phyloP scores from a whole-genome alignment of 2,113 vertebrate genomes.

The Perca flavescens region DNA sequence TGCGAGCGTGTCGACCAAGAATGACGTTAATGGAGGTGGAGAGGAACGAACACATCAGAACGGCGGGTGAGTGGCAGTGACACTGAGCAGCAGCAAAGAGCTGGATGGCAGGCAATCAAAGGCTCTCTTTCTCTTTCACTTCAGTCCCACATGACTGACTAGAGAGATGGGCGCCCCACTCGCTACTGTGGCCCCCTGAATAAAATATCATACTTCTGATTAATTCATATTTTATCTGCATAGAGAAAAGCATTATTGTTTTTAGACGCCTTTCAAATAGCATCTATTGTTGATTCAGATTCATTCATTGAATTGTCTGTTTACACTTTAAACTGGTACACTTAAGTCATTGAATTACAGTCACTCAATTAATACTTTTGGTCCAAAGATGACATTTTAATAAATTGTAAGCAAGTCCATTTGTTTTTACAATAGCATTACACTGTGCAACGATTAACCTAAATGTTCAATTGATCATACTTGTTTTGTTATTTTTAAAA shows the following conservation, averaged over 20 bases:
- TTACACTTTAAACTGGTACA: constrained; percentile 1
- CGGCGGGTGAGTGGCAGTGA: constrained; percentile 80
- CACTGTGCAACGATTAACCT: background rate
- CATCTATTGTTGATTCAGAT: constrained; percentile 39
- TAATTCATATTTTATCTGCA: constrained; percentile 79
- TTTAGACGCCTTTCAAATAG: constrained; percentile 42
- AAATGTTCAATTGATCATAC: background rate
- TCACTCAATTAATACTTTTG: background rate
- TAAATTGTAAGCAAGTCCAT: background rate
- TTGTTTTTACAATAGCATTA: background rate
- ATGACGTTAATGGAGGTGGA: constrained; percentile 78
- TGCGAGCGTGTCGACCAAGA: constrained; percentile 73
- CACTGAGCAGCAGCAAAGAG: constrained; percentile 79
- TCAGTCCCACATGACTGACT: constrained; percentile 76
- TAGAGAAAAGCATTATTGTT: constrained; percentile 55
- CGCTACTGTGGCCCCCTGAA: constrained; percentile 69
- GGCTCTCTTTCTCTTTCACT: constrained; percentile 71
- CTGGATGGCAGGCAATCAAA: constrained; percentile 70
- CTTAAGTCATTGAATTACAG: background rate
- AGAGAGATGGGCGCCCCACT: constrained; percentile 72
- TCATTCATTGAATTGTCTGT: constrained; percentile 7
- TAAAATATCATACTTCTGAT: constrained; percentile 83
- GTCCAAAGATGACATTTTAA: background rate
- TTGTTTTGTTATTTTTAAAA: background rate
- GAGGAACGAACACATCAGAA: constrained; percentile 75